A percentile compares a stretch with the other conserved stretches of the same genome.
These are phyloP conservation scores for Mirza zaza DNA, from an alignment of 2,113 vertebrate genomes.

Conservation along the genomic window DNA sequence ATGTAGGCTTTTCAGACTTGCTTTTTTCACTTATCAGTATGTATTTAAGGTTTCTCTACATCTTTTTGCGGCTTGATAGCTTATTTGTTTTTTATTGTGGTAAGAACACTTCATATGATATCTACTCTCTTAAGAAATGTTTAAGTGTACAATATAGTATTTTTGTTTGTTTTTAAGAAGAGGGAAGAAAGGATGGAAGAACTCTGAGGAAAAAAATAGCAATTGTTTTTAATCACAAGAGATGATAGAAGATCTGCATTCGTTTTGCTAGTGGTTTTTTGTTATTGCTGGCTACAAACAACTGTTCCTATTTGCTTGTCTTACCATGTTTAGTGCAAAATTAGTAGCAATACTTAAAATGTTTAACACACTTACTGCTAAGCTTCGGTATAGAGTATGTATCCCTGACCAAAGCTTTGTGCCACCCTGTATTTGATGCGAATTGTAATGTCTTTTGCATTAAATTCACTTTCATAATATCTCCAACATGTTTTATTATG, in stretches of 20 bases:
- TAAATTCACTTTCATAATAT: slow-evolving; percentile 54
- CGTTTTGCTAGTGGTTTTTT: slow-evolving; percentile 24
- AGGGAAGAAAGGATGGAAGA: not conserved
- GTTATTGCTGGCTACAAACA: not conserved
- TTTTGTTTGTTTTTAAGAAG: slow-evolving; percentile 23
- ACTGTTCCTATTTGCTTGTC: not conserved
- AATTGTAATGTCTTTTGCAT: slow-evolving; percentile 36
- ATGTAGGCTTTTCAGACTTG: not conserved
- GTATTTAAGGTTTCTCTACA: not conserved
- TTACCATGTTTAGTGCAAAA: slow-evolving; percentile 23
- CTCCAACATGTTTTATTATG: not conserved
- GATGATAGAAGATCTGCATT: not conserved
- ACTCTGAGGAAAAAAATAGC: slow-evolving; percentile 7
- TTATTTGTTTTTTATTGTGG: not conserved
- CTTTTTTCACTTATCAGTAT: not conserved
- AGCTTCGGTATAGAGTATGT: slow-evolving; percentile 18
- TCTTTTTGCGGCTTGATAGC: not conserved
- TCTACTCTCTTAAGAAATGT: not conserved
- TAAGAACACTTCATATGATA: not conserved
- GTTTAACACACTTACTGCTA: slow-evolving; percentile 1
- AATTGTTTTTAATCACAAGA: not conserved
- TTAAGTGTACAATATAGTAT: not conserved
- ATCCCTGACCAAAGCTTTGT: slow-evolving; percentile 14
- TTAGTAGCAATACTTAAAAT: slow-evolving; percentile 18
- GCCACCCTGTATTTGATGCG: not conserved